Conservation (phyloP, 1,140 invertebrate genomes). For the Trichonephila inaurata region DNA sequence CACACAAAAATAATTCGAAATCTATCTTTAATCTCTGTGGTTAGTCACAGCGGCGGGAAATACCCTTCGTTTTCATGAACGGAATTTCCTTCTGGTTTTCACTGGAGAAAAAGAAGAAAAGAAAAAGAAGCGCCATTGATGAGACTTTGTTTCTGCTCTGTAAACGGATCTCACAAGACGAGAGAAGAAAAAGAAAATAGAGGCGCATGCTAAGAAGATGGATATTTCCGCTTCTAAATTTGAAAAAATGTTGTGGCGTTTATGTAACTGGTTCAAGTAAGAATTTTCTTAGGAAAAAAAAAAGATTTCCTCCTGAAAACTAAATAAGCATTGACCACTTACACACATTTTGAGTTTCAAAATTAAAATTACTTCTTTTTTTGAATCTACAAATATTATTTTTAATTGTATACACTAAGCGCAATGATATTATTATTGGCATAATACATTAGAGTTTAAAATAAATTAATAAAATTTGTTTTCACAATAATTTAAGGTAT, state of each 20-base stretch:
- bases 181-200: neutral
- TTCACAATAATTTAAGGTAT: no score
- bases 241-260: neutral
- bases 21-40: neutral
- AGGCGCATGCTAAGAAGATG: neutral
- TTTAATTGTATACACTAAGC: no score
- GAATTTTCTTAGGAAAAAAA: no score
- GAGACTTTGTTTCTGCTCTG: neutral
- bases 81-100: neutral
- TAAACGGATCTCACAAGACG: neutral
- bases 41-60: neutral
- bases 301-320: neutral
- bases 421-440: no score
- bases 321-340: neutral
- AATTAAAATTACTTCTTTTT: no score
- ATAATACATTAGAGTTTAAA: no score
- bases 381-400: no score
- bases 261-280: neutral
- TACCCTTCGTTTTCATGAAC: constrained; percentile 3
- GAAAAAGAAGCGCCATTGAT: neutral
- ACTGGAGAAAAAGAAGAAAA: neutral
- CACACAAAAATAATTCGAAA: neutral
- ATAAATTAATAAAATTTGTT: no score
- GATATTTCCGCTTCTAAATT: neutral
- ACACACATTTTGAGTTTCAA: no score